Percentiles rank a stretch among this genome's conserved stretches.
Evolutionary conservation across 2,113 vertebrate genomes (phyloP).

Genomic region (Cephalopterus ornatus): DNA sequence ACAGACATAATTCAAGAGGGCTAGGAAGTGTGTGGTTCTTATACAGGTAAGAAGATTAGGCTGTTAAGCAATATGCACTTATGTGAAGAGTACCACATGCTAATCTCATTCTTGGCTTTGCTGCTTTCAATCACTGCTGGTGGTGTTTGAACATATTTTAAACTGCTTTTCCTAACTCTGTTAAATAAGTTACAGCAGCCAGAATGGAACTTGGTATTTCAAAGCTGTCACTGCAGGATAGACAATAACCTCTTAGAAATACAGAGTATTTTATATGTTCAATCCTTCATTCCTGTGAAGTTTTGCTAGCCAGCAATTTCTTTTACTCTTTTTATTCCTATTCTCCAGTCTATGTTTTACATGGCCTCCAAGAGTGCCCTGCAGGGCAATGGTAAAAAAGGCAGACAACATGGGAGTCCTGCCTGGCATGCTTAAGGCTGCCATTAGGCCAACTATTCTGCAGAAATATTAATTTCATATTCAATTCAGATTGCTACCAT

Average conservation of each 20-base stretch:
- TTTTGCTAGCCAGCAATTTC: not conserved
- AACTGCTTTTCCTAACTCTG: constrained; percentile 3
- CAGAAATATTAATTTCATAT: not conserved
- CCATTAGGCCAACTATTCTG: not conserved
- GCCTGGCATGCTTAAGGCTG: not conserved
- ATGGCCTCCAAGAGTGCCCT: not conserved
- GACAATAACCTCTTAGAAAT: not conserved
- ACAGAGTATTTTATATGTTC: not conserved
- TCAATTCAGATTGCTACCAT: not conserved
- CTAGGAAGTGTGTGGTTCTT: not conserved
- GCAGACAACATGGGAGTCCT: not conserved
- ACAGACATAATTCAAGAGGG: not conserved
- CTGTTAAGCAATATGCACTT: constrained; percentile 45
- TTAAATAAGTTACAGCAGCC: not conserved
- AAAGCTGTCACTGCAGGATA: constrained; percentile 9
- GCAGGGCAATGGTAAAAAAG: not conserved
- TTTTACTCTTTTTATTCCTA: not conserved
- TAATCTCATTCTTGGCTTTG: constrained; percentile 41
- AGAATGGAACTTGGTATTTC: not conserved
- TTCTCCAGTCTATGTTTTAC: not conserved
- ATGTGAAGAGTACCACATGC: constrained; percentile 4
- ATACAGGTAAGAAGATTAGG: constrained; percentile 24
- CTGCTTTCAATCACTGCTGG: not conserved
- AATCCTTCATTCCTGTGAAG: constrained; percentile 5
- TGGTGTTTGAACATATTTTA: not conserved